phyloP scores from a whole-genome alignment of 2,888 invertebrate genomes.

The Phasia obesa region DNA sequence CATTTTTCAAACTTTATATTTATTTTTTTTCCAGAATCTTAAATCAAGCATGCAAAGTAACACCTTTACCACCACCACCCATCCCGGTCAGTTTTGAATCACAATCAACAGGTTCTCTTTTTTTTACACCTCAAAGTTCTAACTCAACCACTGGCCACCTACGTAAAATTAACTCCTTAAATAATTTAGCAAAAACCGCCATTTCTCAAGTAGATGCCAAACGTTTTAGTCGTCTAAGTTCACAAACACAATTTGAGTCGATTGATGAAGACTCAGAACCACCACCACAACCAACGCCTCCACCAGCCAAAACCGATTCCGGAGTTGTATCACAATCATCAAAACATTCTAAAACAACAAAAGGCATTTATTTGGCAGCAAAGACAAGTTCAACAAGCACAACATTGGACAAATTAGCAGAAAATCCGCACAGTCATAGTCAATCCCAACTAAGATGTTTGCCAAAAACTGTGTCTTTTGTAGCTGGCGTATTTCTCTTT shows the following conservation, averaged over 20 bases:
- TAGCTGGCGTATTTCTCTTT: slow-evolving; percentile 80
- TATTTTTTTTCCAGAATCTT: slow-evolving; percentile 31
- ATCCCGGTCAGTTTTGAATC: not conserved
- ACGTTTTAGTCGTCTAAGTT: slow-evolving; percentile 55
- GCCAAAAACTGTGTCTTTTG: slow-evolving; percentile 79
- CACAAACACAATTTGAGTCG: slow-evolving; percentile 63
- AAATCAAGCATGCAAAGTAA: slow-evolving; percentile 25
- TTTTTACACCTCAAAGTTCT: slow-evolving; percentile 18
- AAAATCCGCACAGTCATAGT: slow-evolving; percentile 5
- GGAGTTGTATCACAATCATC: slow-evolving; percentile 68
- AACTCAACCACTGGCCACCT: not conserved
- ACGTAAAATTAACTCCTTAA: slow-evolving; percentile 25
- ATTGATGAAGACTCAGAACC: slow-evolving; percentile 72
- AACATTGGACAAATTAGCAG: slow-evolving; percentile 30
- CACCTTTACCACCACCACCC: not conserved
- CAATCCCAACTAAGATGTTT: slow-evolving; percentile 58
- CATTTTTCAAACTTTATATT: too few species aligned
- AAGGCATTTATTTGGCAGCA: not conserved
- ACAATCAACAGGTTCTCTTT: slow-evolving; percentile 9
- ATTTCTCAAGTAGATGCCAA: slow-evolving; percentile 13
- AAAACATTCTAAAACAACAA: slow-evolving; percentile 38
- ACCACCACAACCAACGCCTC: slow-evolving; percentile 49
- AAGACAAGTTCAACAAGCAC: slow-evolving; percentile 25
- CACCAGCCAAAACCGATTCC: slow-evolving; percentile 69
- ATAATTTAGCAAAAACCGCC: slow-evolving; percentile 15